Percentiles rank a stretch among this genome's conserved stretches.
Evolutionary conservation across 2,797 vertebrate species (phyloP).

Genomic region (Pseudotriccus pelzelni): DNA sequence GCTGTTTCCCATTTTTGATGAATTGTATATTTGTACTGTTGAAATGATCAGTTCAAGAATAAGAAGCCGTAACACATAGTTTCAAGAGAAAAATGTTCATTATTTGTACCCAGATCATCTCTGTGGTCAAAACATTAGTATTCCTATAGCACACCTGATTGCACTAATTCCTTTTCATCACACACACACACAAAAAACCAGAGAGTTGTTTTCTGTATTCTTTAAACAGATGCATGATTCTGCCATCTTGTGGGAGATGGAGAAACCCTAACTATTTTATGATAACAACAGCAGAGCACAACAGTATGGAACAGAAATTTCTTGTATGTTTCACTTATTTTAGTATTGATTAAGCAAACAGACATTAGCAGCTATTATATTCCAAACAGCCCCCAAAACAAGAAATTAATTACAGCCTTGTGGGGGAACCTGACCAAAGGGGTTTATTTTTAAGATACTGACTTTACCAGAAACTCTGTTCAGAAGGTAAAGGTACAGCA

Average conservation of each 20-base stretch:
- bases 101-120: background rate
- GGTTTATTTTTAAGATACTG: background rate
- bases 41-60: background rate
- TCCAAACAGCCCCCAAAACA: background rate
- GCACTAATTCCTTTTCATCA: background rate
- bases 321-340: background rate
- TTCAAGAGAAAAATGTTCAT: background rate
- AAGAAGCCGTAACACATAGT: background rate
- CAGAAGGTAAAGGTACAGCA: background rate
- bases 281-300: background rate
- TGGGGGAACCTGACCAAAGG: background rate
- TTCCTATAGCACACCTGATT: background rate
- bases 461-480: background rate
- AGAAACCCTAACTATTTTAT: background rate
- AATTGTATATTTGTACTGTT: background rate
- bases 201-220: background rate
- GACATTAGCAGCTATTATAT: background rate
- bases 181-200: background rate
- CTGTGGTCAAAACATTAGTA: background rate
- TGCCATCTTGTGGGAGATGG: slow-evolving; percentile 69
- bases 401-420: background rate
- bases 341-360: background rate
- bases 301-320: background rate
- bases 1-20: background rate
- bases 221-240: slow-evolving; percentile 47